Conservation (phyloP, 2,113 vertebrate species). For the Dromiciops gliroides region DNA sequence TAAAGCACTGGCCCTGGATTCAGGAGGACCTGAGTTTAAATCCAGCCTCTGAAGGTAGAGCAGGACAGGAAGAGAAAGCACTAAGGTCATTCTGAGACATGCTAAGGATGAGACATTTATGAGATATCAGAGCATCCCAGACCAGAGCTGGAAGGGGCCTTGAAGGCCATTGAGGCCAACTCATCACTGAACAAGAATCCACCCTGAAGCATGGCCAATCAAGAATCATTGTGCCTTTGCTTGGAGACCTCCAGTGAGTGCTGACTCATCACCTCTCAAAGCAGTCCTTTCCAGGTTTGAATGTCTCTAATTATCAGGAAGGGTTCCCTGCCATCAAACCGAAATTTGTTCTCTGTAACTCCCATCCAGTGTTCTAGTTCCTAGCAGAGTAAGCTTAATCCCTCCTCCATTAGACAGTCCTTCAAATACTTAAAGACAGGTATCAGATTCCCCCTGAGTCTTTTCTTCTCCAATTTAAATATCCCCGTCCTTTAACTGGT, state of each 20-base stretch:
- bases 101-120: background rate
- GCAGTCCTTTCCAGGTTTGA: background rate
- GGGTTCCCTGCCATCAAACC: background rate
- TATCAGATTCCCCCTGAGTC: background rate
- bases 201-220: background rate
- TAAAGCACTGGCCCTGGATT: too few relatives aligned
- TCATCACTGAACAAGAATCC: background rate
- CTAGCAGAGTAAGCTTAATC: background rate
- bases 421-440: background rate
- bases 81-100: background rate
- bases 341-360: background rate
- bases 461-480: background rate
- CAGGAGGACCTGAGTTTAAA: too few relatives aligned
- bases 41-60: too few relatives aligned
- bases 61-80: too few relatives aligned
- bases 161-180: background rate
- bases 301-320: background rate
- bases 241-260: background rate
- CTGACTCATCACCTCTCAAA: too few relatives aligned
- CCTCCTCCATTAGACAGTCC: background rate
- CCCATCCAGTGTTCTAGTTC: background rate
- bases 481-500: too few relatives aligned
- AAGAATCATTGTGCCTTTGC: background rate
- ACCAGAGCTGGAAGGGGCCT: background rate
- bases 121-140: background rate